phyloP scores from a whole-genome alignment of 2,113 vertebrate genomes.

The Acanthochromis polyacanthus region DNA sequence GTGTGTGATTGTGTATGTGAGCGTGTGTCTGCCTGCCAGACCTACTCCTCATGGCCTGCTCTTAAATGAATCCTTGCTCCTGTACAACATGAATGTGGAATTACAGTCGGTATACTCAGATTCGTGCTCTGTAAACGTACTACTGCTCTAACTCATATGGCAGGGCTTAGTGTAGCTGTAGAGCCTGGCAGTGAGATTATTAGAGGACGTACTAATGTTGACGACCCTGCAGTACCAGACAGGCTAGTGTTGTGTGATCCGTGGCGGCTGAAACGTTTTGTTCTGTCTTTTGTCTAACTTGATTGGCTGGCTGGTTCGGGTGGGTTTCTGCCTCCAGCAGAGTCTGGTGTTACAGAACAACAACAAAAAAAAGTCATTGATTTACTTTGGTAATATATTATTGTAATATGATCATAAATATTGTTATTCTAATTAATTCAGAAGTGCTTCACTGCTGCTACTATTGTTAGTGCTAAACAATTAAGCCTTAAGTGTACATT shows the following conservation, averaged over 20 bases:
- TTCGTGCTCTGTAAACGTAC: conserved; percentile 60
- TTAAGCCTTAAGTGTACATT: conserved; percentile 89
- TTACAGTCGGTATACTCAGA: conserved; percentile 58
- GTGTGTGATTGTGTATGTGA: neutral
- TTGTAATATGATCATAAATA: conserved; percentile 82
- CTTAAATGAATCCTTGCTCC: conserved; percentile 43
- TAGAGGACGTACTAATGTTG: conserved; percentile 41
- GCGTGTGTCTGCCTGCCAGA: conserved; percentile 28
- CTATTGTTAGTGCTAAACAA: conserved; percentile 87
- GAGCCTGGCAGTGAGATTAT: conserved; percentile 54
- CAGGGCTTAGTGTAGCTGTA: conserved; percentile 36
- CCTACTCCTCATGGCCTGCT: conserved; percentile 44
- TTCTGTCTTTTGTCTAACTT: conserved; percentile 39
- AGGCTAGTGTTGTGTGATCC: conserved; percentile 42
- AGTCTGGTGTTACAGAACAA: conserved; percentile 61
- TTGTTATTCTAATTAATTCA: conserved; percentile 83
- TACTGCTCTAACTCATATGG: conserved; percentile 63
- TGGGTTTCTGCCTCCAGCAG: conserved; percentile 47
- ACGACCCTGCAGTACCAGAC: conserved; percentile 59
- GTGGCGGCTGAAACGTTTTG: conserved; percentile 45
- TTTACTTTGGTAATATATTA: conserved; percentile 83
- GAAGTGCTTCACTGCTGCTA: conserved; percentile 90
- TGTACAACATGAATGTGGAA: conserved; percentile 76
- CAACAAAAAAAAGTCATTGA: conserved; percentile 66
- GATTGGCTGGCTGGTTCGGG: conserved; percentile 42